These are phyloP conservation scores for Mythimna ferrago DNA, from an alignment of 2,888 invertebrate genomes.

Conservation along the genomic window DNA sequence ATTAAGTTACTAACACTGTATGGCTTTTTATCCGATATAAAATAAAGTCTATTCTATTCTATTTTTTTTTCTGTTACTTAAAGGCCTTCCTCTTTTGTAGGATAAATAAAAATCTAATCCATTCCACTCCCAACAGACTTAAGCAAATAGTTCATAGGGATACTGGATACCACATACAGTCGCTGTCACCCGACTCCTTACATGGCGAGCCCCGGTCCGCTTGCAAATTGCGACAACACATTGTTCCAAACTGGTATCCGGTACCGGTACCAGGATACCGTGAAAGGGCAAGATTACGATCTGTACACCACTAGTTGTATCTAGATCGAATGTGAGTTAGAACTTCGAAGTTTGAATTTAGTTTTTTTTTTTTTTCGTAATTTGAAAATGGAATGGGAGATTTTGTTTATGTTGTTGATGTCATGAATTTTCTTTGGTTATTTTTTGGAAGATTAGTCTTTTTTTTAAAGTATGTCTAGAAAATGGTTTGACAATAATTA, in stretches of 20 bases:
- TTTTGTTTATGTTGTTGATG: conserved; percentile 11
- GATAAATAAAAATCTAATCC: conserved; percentile 39
- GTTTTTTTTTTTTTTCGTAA: conserved; percentile 47
- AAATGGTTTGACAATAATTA: conserved; percentile 21
- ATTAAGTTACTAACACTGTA: too few relatives aligned
- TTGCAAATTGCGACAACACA: conserved; percentile 89
- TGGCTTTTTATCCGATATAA: too few relatives aligned
- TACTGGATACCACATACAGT: conserved; percentile 63
- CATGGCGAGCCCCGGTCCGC: conserved; percentile 81
- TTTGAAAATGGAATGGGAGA: conserved; percentile 40
- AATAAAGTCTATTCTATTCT: too few relatives aligned
- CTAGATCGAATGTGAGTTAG: conserved; percentile 67
- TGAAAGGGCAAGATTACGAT: conserved; percentile 71
- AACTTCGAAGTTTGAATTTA: conserved; percentile 48
- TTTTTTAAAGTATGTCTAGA: conserved; percentile 1
- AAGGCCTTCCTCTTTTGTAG: neutral
- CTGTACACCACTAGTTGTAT: conserved; percentile 65
- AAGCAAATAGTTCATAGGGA: conserved; percentile 58
- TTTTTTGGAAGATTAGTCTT: neutral
- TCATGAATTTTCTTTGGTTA: neutral
- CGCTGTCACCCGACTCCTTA: conserved; percentile 69
- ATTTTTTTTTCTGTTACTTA: neutral
- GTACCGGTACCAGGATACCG: conserved; percentile 60
- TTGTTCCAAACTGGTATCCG: conserved; percentile 79
- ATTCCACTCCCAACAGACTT: conserved; percentile 4